These are phyloP conservation scores for Hozukius guyotensis DNA, from an alignment of 2,797 vertebrate species.

Conservation along the genomic window DNA sequence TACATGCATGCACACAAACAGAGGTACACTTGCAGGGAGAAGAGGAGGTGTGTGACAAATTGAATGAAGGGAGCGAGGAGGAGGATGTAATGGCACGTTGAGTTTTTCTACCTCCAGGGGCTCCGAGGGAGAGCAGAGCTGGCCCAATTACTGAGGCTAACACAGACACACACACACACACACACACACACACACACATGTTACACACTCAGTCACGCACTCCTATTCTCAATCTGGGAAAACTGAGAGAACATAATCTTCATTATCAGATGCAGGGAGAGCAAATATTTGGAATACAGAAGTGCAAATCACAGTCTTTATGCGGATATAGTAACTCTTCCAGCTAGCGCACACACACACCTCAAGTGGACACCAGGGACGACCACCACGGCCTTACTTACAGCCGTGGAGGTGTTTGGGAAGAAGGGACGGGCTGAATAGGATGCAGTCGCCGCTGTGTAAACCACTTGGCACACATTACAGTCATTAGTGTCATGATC, in stretches of 20 bases:
- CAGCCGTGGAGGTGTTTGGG: constrained; percentile 29
- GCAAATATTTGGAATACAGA: constrained; percentile 61
- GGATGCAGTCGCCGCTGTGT: constrained; percentile 14
- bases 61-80: constrained; percentile 66
- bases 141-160: constrained; percentile 74
- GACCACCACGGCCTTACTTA: neutral
- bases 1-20: neutral
- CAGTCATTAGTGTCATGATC: constrained; percentile 66
- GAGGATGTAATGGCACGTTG: constrained; percentile 67
- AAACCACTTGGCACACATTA: constrained; percentile 60
- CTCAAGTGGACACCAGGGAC: constrained; percentile 14
- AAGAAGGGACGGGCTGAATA: constrained; percentile 2
- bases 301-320: constrained; percentile 44
- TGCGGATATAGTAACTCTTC: constrained; percentile 9
- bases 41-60: constrained; percentile 68
- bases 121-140: constrained; percentile 61
- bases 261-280: constrained; percentile 49
- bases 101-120: constrained; percentile 67
- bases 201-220: constrained; percentile 54
- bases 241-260: constrained; percentile 49
- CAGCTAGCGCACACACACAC: neutral
- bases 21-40: constrained; percentile 49
- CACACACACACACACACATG: constrained; percentile 13
- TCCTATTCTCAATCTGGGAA: constrained; percentile 51
- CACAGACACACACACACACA: constrained; percentile 30